Base-by-base conservation (phyloP, 2,797 vertebrate genomes). In the Erithacus rubecula region DNA sequence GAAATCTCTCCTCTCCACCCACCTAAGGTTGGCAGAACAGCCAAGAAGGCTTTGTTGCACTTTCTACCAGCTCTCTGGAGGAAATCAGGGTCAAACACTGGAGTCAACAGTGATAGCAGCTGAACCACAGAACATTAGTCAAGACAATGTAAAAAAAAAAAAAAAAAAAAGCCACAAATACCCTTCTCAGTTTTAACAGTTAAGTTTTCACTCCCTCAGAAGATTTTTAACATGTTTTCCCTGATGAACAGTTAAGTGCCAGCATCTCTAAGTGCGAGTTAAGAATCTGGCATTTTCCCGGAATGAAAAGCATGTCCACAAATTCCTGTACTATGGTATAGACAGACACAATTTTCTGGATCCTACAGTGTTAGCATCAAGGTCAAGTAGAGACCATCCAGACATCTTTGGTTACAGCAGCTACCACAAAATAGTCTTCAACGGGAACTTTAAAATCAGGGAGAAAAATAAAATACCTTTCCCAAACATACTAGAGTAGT, bases 301-400 rank as follows among this genome's bases (percentile, higher is more conserved):
- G 60, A 94, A 96, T 87, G 79, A 90, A 34, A 96, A 95, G 81
- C 49, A 95, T 49, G 80, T 86, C 46, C 87, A 85, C 83, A 94
- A 92, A 90, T 94, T 91, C 67, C 82, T 89, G 34, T 49, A 41
- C 74, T 85, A 90, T 6, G 18, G 47, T 92, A 96, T 34, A 62
- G 88, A 58, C 56, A 90, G 67, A 85, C 58, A 84, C 49, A 76
- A 56, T 58, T 83, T 75, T 95, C 62, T 95, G 67, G 76, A 88
- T 94, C 71, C 41, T n/a, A 63, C 65, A 44, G 47, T 58, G n/a
- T 88, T 82, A 3, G 3, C 70, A 93, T 86, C 70, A 90, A 95
- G 95, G 74, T 95, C 90, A 93, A 85, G 36, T 37, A 75, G 62
- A 96, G 68, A 94, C 58, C 87, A 95, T 95, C 86, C 84, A 96